Evolutionary conservation across 2,797 vertebrate genomes (phyloP).

Genomic region (Denticeps clupeoides): DNA sequence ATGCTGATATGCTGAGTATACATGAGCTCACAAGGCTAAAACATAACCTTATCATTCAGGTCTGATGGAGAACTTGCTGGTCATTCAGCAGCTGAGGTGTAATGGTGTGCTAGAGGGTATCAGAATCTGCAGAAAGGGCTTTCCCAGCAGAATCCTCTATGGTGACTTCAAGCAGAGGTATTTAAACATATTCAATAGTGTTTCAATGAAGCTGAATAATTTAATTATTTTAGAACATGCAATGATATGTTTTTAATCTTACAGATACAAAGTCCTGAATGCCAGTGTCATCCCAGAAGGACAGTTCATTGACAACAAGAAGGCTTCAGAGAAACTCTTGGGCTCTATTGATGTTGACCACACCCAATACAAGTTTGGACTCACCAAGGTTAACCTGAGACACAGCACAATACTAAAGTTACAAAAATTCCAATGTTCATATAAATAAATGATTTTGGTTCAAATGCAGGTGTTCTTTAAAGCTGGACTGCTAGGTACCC

Average conservation of each 20-base stretch:
- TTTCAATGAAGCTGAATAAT: background rate
- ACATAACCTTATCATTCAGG: too few species aligned
- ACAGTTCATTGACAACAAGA: constrained; percentile 80
- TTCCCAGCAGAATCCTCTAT: constrained; percentile 68
- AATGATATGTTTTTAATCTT: background rate
- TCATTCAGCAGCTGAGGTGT: constrained; percentile 68
- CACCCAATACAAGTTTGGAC: constrained; percentile 77
- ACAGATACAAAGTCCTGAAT: constrained; percentile 75
- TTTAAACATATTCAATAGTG: too few species aligned
- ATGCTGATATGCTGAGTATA: constrained; percentile 15
- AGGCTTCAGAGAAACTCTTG: constrained; percentile 79
- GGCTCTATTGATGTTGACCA: constrained; percentile 73
- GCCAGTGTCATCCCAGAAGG: constrained; percentile 75
- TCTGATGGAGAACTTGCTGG: constrained; percentile 65
- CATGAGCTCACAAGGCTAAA: too few species aligned
- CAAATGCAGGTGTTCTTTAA: constrained; percentile 66
- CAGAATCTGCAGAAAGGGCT: constrained; percentile 70
- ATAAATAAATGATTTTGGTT: background rate
- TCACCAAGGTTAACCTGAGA: constrained; percentile 88
- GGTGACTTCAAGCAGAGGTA: constrained; percentile 72
- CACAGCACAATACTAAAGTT: too few species aligned
- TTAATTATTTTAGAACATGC: background rate
- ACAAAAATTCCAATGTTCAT: background rate
- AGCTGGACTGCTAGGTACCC: constrained; percentile 63
- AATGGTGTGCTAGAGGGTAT: constrained; percentile 71